Base-by-base conservation (phyloP, 2,888 invertebrate species). In the Ectobius pallidus region DNA sequence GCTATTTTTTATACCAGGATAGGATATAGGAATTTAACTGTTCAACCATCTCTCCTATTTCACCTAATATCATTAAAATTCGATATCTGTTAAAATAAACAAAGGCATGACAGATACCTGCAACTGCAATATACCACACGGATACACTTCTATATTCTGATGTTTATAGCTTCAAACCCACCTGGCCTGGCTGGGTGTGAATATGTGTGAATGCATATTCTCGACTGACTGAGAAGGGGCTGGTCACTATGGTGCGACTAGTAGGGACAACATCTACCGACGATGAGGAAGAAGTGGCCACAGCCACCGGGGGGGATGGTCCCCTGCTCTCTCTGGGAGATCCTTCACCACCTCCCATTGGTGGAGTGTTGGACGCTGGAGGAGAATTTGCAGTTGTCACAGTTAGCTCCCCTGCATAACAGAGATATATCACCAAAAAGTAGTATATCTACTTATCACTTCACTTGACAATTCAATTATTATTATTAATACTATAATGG, bases 171-270 rank as follows among this genome's bases (percentile, higher is more conserved):
- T n/a, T n/a, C n/a, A n/a, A n/a, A n/a, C 84, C 83, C 84, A 87
- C 92, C 89, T 93, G 93, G 83, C 94, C 91, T 78, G 94, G 91
- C 84, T 96, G 96, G 79, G 94, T 89, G 83, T 97, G 96, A 87
- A 96, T 96, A 85, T 96, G 96, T 83, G 94, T 92, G 86, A 96
- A 96, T 74, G 93, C 90, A 84, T 95, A 93, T 81, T 94, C 94
- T 75, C 89, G 83, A 75, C 86, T 85, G 73, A 82, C 81, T 27
- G 79, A 77, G 78, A 83, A 83, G 20, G 82, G 82, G 72, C 80
- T 80, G 71, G 79, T 79, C 75, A 80, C 81, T 27, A 81, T 79
- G 30, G 80, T 78, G 62, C 81, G 74, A 46, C 76, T 72, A 20
- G 76, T 69, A 22, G 76, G 75, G 18, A 73, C 70, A 25, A 74